Percentiles rank a stretch among this genome's conserved stretches.
Evolutionary conservation across 2,888 invertebrate genomes (phyloP).

Genomic region (Agrotis puta): DNA sequence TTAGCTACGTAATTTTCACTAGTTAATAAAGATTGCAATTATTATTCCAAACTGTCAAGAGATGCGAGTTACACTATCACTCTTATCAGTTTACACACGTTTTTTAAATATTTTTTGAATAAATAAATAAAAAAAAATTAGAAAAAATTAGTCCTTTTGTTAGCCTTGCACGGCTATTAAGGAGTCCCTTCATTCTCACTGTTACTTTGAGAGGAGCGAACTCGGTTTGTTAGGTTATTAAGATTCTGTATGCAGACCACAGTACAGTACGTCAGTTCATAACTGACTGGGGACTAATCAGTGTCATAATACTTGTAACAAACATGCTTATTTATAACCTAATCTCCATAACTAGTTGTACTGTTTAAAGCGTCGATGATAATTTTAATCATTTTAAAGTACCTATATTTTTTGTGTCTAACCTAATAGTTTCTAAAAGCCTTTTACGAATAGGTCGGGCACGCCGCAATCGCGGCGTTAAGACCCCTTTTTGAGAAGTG

Average conservation of each 20-base stretch:
- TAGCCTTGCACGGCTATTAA: conserved; percentile 20
- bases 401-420: not conserved
- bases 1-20: conserved; percentile 54
- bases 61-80: conserved; percentile 20
- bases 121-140: no score
- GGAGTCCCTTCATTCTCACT: not conserved
- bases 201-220: conserved; percentile 1
- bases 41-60: conserved; percentile 38
- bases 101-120: conserved; percentile 18
- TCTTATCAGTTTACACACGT: conserved; percentile 6
- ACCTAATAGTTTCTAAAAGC: conserved; percentile 1
- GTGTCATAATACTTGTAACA: conserved; percentile 5
- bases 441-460: no score
- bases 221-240: not conserved
- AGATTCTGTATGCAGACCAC: conserved; percentile 8
- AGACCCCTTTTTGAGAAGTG: no score
- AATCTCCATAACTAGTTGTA: not conserved
- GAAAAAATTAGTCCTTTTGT: conserved; percentile 10
- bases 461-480: no score
- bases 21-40: conserved; percentile 53
- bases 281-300: conserved; percentile 18
- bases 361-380: not conserved
- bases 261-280: conserved; percentile 7
- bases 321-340: conserved; percentile 1
- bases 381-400: not conserved